Percentiles rank a stretch among this genome's conserved stretches.
These are phyloP conservation scores for Melanotaenia maccullochi DNA, from an alignment of 2,797 vertebrate species.

Conservation along the genomic window DNA sequence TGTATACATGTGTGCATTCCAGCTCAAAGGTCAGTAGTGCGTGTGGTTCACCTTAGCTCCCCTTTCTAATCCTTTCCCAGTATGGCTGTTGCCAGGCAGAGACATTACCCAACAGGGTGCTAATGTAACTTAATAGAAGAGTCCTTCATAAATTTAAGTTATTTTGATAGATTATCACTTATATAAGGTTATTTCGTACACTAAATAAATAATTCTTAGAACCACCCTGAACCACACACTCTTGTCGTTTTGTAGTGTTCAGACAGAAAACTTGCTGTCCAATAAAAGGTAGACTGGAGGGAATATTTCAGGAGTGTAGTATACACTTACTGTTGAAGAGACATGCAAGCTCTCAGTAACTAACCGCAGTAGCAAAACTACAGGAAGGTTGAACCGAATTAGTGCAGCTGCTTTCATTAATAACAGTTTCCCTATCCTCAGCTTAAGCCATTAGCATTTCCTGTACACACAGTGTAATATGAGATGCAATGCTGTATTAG, in stretches of 20 bases:
- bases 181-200: not conserved
- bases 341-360: not conserved
- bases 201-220: not conserved
- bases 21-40: slow-evolving; percentile 72
- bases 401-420: slow-evolving; percentile 29
- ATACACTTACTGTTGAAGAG: not conserved
- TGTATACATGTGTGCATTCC: slow-evolving; percentile 50
- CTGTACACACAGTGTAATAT: slow-evolving; percentile 43
- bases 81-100: slow-evolving; percentile 79
- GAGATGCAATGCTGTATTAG: slow-evolving; percentile 33
- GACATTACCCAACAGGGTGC: slow-evolving; percentile 50
- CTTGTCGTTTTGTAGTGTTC: not conserved
- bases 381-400: slow-evolving; percentile 16
- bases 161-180: not conserved
- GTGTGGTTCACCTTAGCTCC: slow-evolving; percentile 31
- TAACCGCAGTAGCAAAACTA: slow-evolving; percentile 1
- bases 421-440: slow-evolving; percentile 34
- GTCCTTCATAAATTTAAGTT: slow-evolving; percentile 35
- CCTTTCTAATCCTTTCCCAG: slow-evolving; percentile 71
- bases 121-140: slow-evolving; percentile 46
- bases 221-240: not conserved
- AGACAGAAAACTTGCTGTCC: slow-evolving; percentile 3
- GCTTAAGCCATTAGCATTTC: slow-evolving; percentile 56
- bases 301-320: not conserved
- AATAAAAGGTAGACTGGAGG: slow-evolving; percentile 7